phyloP scores from a whole-genome alignment of 2,888 invertebrate genomes.

The Pycnomerus fuliginosus region DNA sequence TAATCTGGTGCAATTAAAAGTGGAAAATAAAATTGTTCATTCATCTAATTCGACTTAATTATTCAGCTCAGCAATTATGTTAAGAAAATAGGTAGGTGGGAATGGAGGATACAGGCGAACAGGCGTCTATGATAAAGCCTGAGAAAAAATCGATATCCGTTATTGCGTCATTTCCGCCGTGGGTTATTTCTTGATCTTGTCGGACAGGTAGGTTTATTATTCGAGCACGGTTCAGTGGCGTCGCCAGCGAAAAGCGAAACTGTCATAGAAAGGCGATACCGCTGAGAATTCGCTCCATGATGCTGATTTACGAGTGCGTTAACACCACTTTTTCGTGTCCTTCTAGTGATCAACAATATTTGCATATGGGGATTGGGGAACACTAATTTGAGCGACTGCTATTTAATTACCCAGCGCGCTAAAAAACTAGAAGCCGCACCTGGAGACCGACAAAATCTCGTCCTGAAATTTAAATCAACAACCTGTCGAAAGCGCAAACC shows the following conservation, averaged over 20 bases:
- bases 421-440: no score
- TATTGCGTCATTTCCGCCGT: slow-evolving; percentile 38
- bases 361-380: no score
- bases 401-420: no score
- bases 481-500: no score
- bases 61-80: slow-evolving; percentile 19
- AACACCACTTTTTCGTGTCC: no score
- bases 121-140: slow-evolving; percentile 22
- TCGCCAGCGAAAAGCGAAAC: slow-evolving; percentile 21
- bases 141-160: slow-evolving; percentile 34
- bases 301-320: slow-evolving; percentile 14
- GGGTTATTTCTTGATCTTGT: slow-evolving; percentile 31
- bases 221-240: slow-evolving; percentile 31
- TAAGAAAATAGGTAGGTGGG: slow-evolving; percentile 14
- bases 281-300: no score
- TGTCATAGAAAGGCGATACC: slow-evolving; percentile 27
- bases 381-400: no score
- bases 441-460: no score
- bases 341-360: no score
- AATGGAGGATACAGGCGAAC: slow-evolving; percentile 12
- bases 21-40: no score
- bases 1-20: no score
- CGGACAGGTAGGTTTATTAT: slow-evolving; percentile 35
- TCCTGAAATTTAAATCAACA: no score
- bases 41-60: slow-evolving; percentile 16